Evolutionary conservation across 2,113 vertebrate species (phyloP), one percentile per base, ranked within the genome.

Genomic region (Oncorhynchus keta): DNA sequence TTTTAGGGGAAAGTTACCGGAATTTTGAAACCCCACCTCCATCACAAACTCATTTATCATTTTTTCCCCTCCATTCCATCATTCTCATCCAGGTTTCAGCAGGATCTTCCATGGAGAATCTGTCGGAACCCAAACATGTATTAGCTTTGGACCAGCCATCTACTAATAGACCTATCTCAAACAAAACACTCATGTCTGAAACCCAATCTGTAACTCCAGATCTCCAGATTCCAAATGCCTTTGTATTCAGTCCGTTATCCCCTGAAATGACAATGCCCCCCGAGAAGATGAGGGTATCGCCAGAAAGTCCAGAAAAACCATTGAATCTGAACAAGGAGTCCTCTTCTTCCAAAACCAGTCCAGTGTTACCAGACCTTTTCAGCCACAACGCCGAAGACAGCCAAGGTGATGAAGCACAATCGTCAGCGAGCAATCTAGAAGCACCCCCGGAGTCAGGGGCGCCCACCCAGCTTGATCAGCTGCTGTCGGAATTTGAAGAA

Each of bases 21-120:
- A 70, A 22, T 70, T 39, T 39, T 69, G 20, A 20, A 69, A n/a
- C 68, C 16, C 39, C 4, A 48, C 13, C 30, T 68, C 12, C 22
- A 24, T 70, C 39, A 84, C 74, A 28, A 70, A 73, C 71, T 74
- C 67, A 57, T 71, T 79, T 83, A 39, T 78, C 20, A 62, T 45
- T 75, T 81, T 22, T 87, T 74, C 84, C 35, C 30, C 81, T 24
- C 72, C 85, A 89, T 86, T 86, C 66, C 86, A 90, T 85, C 73
- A 91, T 90, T 84, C 90, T 81, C 86, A 71, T 86, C 55, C 90
- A 94, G 93, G 84, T 90, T 51, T 81, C 89, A 76, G 32, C 86
- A 77, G 22, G 82, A 80, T 82, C 89, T 71, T 82, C 76, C 81
- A 80, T 74, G 84, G 82, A 39, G 83, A 81, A 88, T 82, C 59